A percentile compares a stretch with the other conserved stretches of the same genome.
These are phyloP conservation scores for Eupelmus urozonus DNA, from an alignment of 2,888 invertebrate species.

Conservation along the genomic window DNA sequence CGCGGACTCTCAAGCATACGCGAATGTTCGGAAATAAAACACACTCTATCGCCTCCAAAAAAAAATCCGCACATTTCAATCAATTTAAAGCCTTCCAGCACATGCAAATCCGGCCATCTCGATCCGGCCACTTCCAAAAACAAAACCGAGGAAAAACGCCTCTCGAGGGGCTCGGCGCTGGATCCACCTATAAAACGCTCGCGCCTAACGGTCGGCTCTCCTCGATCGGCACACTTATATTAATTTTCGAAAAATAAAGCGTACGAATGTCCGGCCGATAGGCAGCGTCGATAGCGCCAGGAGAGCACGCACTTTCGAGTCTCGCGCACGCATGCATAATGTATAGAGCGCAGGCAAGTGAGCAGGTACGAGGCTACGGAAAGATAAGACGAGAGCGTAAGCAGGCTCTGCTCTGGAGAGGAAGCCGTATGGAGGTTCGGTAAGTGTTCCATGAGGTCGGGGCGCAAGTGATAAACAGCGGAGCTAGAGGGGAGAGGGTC, in stretches of 20 bases:
- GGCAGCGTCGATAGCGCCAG: no score
- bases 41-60: no score
- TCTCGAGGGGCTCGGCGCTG: neutral
- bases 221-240: no score
- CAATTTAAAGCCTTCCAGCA: neutral
- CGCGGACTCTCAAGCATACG: no score
- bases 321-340: slow-evolving; percentile 35
- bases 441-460: slow-evolving; percentile 53
- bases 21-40: no score
- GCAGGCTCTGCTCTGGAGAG: no score
- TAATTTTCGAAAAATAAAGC: no score
- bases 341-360: neutral
- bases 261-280: no score
- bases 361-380: neutral
- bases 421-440: slow-evolving; percentile 24
- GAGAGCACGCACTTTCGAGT: no score
- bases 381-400: slow-evolving; percentile 29
- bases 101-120: no score
- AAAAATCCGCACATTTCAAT: neutral
- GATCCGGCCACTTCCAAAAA: no score
- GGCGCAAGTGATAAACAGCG: slow-evolving; percentile 6
- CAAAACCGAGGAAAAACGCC: no score
- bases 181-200: neutral
- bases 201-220: neutral
- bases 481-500: slow-evolving; percentile 2